These are phyloP conservation scores for Orthosia incerta DNA, from an alignment of 2,888 invertebrate genomes.

Conservation along the genomic window DNA sequence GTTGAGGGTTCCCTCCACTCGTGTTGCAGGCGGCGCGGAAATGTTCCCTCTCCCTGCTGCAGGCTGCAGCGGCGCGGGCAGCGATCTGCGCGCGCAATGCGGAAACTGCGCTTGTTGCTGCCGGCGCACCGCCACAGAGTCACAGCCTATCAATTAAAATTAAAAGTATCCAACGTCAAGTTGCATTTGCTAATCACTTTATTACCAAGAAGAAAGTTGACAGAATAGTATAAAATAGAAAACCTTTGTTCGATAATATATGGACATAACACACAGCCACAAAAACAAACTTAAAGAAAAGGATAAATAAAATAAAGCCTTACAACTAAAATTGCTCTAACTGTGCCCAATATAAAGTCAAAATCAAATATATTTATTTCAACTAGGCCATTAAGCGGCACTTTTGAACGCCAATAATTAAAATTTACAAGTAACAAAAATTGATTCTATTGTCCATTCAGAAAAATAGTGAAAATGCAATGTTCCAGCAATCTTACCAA, in stretches of 20 bases:
- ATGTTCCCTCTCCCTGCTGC: constrained; percentile 78
- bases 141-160: constrained; percentile 58
- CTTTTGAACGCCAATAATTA: too few species aligned
- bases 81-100: constrained; percentile 76
- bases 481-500: constrained; percentile 10
- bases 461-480: constrained; percentile 2
- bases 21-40: constrained; percentile 78
- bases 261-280: background rate
- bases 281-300: background rate
- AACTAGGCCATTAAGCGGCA: too few species aligned
- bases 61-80: constrained; percentile 72
- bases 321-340: background rate
- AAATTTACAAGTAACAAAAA: too few species aligned
- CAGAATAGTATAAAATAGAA: background rate
- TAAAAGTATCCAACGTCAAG: constrained; percentile 47
- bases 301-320: background rate
- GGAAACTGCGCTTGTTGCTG: constrained; percentile 80
- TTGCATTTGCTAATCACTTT: constrained; percentile 38
- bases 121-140: constrained; percentile 35
- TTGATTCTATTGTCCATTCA: too few species aligned
- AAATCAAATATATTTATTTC: too few species aligned
- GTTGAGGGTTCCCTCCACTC: constrained; percentile 72
- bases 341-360: background rate
- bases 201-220: constrained; percentile 37
- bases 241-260: background rate